Evolutionary conservation across 2,888 invertebrate genomes (phyloP).

Genomic region (Dynastes tityus): DNA sequence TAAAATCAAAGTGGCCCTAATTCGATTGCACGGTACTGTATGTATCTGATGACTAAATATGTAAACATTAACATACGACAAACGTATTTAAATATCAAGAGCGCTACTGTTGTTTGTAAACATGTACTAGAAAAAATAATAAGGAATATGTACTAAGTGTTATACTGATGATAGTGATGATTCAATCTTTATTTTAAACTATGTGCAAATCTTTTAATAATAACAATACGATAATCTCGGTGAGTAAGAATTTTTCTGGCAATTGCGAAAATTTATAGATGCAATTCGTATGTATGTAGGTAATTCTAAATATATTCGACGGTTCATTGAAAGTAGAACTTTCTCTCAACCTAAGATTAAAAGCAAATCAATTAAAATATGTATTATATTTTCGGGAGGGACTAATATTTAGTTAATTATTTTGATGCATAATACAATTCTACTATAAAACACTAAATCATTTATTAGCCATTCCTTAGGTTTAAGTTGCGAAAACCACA

Average conservation of each 20-base stretch:
- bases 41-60: not conserved
- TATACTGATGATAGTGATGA: not conserved
- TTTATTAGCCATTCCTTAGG: too few relatives aligned
- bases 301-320: not conserved
- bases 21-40: too few relatives aligned
- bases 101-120: slow-evolving; percentile 19
- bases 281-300: not conserved
- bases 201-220: slow-evolving; percentile 23
- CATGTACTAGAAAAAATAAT: not conserved
- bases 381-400: too few relatives aligned
- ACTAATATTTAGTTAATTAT: too few relatives aligned
- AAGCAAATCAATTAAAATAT: too few relatives aligned
- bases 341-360: too few relatives aligned
- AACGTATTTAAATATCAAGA: not conserved
- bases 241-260: slow-evolving; percentile 35
- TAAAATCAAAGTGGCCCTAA: too few relatives aligned
- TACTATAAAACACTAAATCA: too few relatives aligned
- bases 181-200: slow-evolving; percentile 40
- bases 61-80: not conserved
- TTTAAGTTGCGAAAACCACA: too few relatives aligned
- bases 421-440: too few relatives aligned
- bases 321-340: too few relatives aligned
- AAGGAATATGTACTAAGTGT: not conserved
- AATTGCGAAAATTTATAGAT: slow-evolving; percentile 34
- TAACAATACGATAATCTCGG: slow-evolving; percentile 20